A percentile compares a stretch with the other conserved stretches of the same genome.
Evolutionary conservation across 2,888 invertebrate genomes (phyloP).

Genomic region (Acanthococcus lagerstroemiae): DNA sequence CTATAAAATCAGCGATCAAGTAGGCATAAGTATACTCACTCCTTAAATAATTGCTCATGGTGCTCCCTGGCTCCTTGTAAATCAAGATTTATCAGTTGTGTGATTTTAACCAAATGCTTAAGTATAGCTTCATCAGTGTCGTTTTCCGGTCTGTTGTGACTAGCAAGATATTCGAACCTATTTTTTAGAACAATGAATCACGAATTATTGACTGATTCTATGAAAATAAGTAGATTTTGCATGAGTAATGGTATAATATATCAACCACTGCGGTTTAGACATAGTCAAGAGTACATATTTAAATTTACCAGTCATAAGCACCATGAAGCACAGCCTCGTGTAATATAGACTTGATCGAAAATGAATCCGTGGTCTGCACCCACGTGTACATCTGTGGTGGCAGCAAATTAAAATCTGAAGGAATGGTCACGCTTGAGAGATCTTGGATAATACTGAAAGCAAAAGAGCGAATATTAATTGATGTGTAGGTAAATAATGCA

Average conservation of each 20-base stretch:
- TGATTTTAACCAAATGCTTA: constrained; percentile 69
- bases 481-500: too few relatives aligned
- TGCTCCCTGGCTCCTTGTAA: constrained; percentile 68
- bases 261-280: not conserved
- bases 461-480: too few relatives aligned
- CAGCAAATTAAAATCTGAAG: constrained; percentile 56
- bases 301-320: constrained; percentile 58
- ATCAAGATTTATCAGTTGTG: constrained; percentile 69
- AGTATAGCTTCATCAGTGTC: constrained; percentile 59
- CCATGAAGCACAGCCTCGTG: constrained; percentile 63
- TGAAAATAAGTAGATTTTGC: not conserved
- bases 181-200: not conserved
- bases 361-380: constrained; percentile 45
- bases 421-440: constrained; percentile 51
- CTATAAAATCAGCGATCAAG: too few relatives aligned
- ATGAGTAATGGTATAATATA: not conserved
- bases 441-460: constrained; percentile 54
- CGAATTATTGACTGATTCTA: not conserved
- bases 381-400: constrained; percentile 60
- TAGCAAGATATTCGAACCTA: constrained; percentile 58
- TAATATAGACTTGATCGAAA: constrained; percentile 52
- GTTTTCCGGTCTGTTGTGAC: constrained; percentile 54
- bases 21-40: constrained; percentile 56
- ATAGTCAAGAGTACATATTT: not conserved
- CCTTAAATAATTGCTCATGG: constrained; percentile 71